A percentile compares a stretch with the other conserved stretches of the same genome.
phyloP scores from a whole-genome alignment of 2,113 vertebrate species.

The Brachionichthys hirsutus region DNA sequence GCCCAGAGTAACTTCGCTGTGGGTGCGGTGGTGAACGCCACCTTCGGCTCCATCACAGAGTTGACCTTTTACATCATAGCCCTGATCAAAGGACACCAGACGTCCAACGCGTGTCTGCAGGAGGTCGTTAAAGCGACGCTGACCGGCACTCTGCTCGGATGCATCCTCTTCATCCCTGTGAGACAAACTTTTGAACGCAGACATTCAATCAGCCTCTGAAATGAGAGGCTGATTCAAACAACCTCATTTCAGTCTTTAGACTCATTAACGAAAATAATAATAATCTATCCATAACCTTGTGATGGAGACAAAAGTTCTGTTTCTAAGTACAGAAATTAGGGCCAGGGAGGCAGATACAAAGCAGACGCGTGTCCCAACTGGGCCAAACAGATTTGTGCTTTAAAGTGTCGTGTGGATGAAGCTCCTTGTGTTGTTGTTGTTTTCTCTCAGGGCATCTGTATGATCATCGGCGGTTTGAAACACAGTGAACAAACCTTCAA shows the following conservation, averaged over 20 bases:
- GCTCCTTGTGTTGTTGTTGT: neutral
- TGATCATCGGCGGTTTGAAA: conserved; percentile 86
- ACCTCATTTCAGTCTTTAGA: too few species aligned
- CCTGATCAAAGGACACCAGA: conserved; percentile 79
- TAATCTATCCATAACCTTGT: too few species aligned
- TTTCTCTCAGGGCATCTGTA: conserved; percentile 82
- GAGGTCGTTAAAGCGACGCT: conserved; percentile 85
- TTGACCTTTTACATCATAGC: conserved; percentile 91
- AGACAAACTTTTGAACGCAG: conserved; percentile 44
- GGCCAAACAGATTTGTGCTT: too few species aligned
- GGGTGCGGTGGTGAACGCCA: conserved; percentile 88
- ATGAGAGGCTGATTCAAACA: too few species aligned
- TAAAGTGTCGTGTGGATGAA: neutral
- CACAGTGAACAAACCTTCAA: conserved; percentile 89
- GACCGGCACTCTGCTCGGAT: conserved; percentile 86
- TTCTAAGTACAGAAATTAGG: too few species aligned
- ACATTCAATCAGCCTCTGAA: too few species aligned
- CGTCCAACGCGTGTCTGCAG: conserved; percentile 81
- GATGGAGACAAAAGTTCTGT: too few species aligned
- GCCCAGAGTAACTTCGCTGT: conserved; percentile 90
- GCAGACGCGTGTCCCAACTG: too few species aligned
- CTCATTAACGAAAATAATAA: too few species aligned
- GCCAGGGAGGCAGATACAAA: neutral
- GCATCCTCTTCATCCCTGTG: conserved; percentile 86
- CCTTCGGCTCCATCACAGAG: conserved; percentile 87